A percentile compares a stretch with the other conserved stretches of the same genome.
These are phyloP conservation scores for Chanos chanos DNA, from an alignment of 2,797 vertebrate species.

Conservation along the genomic window DNA sequence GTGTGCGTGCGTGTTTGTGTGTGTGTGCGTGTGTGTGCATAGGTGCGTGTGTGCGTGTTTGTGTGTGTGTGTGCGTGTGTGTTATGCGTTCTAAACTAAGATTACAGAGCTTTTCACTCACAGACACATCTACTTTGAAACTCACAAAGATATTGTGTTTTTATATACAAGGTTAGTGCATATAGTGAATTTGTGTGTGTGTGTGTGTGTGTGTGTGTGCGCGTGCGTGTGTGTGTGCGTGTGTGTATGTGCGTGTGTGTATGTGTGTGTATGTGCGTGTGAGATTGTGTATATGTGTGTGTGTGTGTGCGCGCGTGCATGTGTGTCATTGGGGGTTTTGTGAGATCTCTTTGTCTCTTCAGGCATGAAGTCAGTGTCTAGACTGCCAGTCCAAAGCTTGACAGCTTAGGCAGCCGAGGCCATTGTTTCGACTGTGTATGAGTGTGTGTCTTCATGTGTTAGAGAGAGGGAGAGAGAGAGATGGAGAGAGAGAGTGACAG, in stretches of 20 bases:
- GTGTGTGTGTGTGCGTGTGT: not conserved
- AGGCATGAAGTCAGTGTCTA: conserved; percentile 59
- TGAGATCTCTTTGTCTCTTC: conserved; percentile 44
- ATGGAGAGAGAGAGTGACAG: too few relatives aligned
- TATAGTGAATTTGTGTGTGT: too few relatives aligned
- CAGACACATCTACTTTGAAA: too few relatives aligned
- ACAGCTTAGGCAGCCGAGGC: conserved; percentile 5
- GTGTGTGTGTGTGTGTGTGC: not conserved
- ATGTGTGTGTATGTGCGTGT: not conserved
- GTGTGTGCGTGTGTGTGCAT: conserved; percentile 14
- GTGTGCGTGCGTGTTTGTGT: conserved; percentile 13
- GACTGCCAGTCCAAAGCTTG: conserved; percentile 14
- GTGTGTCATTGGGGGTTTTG: too few relatives aligned
- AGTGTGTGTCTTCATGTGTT: conserved; percentile 18
- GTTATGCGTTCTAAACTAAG: too few relatives aligned
- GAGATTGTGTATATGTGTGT: too few relatives aligned
- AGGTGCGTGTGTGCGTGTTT: not conserved
- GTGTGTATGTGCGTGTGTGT: conserved; percentile 4
- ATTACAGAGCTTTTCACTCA: too few relatives aligned
- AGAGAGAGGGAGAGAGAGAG: too few relatives aligned
- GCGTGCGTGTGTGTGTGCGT: not conserved
- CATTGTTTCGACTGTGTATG: conserved; percentile 39
- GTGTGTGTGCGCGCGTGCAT: too few relatives aligned
- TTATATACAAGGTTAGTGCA: too few relatives aligned
- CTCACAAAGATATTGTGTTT: too few relatives aligned